A percentile compares a stretch with the other conserved stretches of the same genome.
These are phyloP conservation scores for Cnemophilus loriae DNA, from an alignment of 2,113 vertebrate species.

Conservation along the genomic window DNA sequence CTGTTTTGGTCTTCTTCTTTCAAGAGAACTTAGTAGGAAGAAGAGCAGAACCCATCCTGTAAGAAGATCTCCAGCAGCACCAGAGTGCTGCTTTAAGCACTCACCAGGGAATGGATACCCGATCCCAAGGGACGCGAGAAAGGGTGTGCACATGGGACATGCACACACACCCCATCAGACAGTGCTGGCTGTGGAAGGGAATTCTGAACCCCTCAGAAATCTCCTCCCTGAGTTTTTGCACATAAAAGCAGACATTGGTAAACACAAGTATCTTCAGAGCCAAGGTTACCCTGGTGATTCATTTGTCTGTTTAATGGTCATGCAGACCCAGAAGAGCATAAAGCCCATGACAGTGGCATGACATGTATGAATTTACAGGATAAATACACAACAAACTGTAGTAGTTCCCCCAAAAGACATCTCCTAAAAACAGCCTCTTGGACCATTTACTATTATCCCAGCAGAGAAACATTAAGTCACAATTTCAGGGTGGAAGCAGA, in stretches of 20 bases:
- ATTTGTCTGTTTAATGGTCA: background rate
- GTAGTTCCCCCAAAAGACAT: background rate
- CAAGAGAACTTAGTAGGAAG: background rate
- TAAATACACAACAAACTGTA: background rate
- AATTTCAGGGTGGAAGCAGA: background rate
- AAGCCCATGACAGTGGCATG: background rate
- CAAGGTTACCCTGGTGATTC: background rate
- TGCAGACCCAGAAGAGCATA: background rate
- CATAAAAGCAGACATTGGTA: background rate
- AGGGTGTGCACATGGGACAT: rapidly evolving
- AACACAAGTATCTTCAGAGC: background rate
- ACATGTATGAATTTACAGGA: background rate
- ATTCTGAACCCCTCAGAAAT: background rate
- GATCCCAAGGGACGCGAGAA: rapidly evolving
- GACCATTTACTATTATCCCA: background rate
- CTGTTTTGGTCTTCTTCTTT: background rate
- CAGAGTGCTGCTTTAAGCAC: background rate
- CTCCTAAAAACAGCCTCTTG: background rate
- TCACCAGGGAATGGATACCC: rapidly evolving
- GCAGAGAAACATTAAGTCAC: background rate
- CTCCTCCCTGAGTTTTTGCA: background rate
- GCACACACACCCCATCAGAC: background rate
- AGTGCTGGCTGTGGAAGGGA: background rate
- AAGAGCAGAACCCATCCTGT: background rate
- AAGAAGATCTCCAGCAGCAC: background rate